Percentiles rank a stretch among this genome's conserved stretches.
These are phyloP conservation scores for Sicus ferrugineus DNA, from an alignment of 2,888 invertebrate genomes.

Conservation along the genomic window DNA sequence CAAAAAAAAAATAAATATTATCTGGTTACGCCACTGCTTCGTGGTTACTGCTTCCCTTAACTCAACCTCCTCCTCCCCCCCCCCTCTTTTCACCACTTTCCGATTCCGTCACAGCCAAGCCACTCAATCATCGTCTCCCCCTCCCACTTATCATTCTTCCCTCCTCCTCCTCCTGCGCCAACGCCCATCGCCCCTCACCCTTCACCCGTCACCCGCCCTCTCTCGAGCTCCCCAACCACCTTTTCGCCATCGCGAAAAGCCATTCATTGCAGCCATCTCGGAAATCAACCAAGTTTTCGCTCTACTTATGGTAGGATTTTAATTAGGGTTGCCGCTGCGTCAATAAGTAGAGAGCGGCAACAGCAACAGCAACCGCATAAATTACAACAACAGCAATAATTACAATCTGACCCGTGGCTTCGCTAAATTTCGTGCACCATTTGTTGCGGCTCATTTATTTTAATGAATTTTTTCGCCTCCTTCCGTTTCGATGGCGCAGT, in stretches of 20 bases:
- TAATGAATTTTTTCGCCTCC: constrained; percentile 22
- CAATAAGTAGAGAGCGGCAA: constrained; percentile 13
- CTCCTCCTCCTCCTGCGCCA: not conserved
- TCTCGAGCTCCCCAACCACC: not conserved
- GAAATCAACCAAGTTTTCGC: not conserved
- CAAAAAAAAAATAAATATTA: too few species aligned
- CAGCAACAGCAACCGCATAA: constrained; percentile 9
- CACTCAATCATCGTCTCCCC: too few species aligned
- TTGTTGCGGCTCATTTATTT: constrained; percentile 36
- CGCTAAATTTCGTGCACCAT: constrained; percentile 13
- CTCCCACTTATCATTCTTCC: too few species aligned
- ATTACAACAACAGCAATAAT: not conserved
- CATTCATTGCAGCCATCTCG: not conserved
- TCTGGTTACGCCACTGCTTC: too few species aligned
- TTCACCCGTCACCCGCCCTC: not conserved
- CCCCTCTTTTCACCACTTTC: not conserved
- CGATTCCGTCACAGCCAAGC: not conserved
- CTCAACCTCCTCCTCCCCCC: too few species aligned
- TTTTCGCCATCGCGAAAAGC: not conserved
- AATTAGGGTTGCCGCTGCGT: constrained; percentile 25
- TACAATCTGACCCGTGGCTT: not conserved
- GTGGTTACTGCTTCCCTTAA: too few species aligned
- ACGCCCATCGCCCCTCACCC: not conserved
- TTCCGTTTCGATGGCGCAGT: not conserved
- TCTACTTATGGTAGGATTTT: constrained; percentile 9